Conservation (phyloP, 1,140 invertebrate genomes). For the Ectropis grisescens region DNA sequence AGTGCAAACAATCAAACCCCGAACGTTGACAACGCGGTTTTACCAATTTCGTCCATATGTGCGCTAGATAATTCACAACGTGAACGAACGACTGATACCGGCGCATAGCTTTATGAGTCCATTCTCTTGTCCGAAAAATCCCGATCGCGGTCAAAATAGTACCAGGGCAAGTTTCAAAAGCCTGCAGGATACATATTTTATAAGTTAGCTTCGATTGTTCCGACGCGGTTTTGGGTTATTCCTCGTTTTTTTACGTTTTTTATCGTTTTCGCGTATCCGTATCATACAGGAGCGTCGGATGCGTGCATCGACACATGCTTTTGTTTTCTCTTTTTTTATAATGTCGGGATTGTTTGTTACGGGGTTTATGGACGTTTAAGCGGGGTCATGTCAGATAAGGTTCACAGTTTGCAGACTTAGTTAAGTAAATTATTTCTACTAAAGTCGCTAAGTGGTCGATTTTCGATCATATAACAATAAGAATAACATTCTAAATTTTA, state of each 20-base stretch:
- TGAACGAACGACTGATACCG: no score
- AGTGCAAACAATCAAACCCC: no score
- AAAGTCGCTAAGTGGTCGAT: no score
- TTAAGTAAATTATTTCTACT: no score
- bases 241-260: conserved; percentile 48
- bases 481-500: no score
- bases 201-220: conserved; percentile 67
- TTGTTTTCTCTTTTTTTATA: conserved; percentile 41
- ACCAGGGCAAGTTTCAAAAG: conserved; percentile 58
- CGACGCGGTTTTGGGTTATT: conserved; percentile 45
- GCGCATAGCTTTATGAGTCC: conserved; percentile 13
- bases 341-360: conserved; percentile 42
- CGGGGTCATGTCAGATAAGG: no score
- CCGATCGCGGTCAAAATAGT: conserved; percentile 61
- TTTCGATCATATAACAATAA: no score
- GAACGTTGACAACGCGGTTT: no score
- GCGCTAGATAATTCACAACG: no score
- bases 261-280: no score
- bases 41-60: no score
- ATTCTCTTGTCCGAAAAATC: conserved; percentile 41
- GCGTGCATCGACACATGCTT: conserved; percentile 48
- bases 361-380: conserved; percentile 26
- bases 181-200: conserved; percentile 65
- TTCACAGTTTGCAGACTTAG: no score
- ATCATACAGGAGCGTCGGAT: conserved; percentile 44